Base-by-base conservation (phyloP, 2,888 invertebrate genomes). In the Heliconius cydno region DNA sequence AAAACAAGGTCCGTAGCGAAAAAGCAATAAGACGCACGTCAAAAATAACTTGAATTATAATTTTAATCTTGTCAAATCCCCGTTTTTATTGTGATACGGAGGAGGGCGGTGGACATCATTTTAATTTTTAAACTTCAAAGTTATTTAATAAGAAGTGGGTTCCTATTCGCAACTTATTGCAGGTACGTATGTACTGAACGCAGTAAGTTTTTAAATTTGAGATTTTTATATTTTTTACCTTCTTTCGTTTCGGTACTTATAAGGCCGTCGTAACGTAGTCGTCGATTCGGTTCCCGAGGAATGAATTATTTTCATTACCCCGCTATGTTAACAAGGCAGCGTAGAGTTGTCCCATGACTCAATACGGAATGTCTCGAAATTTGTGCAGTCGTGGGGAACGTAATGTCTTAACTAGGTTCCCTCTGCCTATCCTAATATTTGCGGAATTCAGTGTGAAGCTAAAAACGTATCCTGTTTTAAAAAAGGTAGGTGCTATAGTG, bases 11-110 rank as follows among this genome's bases (percentile, higher is more conserved):
- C 90, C 91, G 91, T 90, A 92, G 90, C 93, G 89, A 93, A 93
- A 90, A 92, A 89, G 91, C 94, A 94, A 94, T 94, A 94, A 94
- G 92, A 91, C 87, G 91, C 90, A 91, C 87, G 94, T 94, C 94
- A 92, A 87, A 91, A 91, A 92, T 92, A 93, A 92, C 92, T 92
- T 93, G 93, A 92, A 91, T 93, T 94, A 94, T 93, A 94, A 93
- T 94, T 94, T 94, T 93, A 95, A 95, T 95, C 94, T 93, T 92
- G 93, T 93, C 94, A 92, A 93, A 95, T 95, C 94, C 94, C 89
- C 88, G 89, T 92, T 93, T 95, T 95, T 95, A 95, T 95, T 91
- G 91, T 90, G 89, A 89, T 89, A 90, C 87, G 88, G 84, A 88
- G n/a, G 25, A 70, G 70, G 68, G 13, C 68, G 13, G 67, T 12